Evolutionary conservation across 2,888 invertebrate species (phyloP), one percentile per base, ranked within the genome.

Genomic region (Thymelicus sylvestris): DNA sequence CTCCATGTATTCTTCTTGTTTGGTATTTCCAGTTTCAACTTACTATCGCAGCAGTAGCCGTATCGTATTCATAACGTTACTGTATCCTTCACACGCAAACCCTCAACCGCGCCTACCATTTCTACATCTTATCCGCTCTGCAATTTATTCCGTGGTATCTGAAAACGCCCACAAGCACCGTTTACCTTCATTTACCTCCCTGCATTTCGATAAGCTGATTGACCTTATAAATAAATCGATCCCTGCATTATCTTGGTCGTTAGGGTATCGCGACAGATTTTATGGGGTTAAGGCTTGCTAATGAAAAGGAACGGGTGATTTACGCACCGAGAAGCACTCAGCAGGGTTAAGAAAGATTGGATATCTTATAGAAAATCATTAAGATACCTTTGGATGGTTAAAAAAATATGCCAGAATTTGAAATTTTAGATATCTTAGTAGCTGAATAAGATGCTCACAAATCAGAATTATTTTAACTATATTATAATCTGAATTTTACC

Each of bases 121-220:
- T 55, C 65, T 55, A 44, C 15, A 39, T 52, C 7, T 52, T 44
- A 41, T 55, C 19, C 52, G 13, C 13, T 19, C 55, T 55, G 52
- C 52, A 39, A 52, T 52, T 64, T 52, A 64, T 52, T 15, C 73
- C 72, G 66, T 66, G 73, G 74, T 77, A 77, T 78, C 76, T 76
- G 66, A 73, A 74, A 74, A 67, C 76, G 72, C 77, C 75, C 75
- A 72, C 31, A 71, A 73, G 72, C 72, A 74, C 75, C 77, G 75
- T 77, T 79, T 75, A 74, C 78, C 76, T 77, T 71, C 76, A 76
- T 77, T 79, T 75, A 74, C 78, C 76, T 77, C 70, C 76, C 77
- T 76, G 76, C 75, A 60, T 70, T 76, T 77, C 71, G 79, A 80
- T 80, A 81, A 78, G 78, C 73, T 75, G 78, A 79, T 80, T 79